Evolutionary conservation across 2,888 invertebrate species (phyloP).

Genomic region (Abscondita cerata): DNA sequence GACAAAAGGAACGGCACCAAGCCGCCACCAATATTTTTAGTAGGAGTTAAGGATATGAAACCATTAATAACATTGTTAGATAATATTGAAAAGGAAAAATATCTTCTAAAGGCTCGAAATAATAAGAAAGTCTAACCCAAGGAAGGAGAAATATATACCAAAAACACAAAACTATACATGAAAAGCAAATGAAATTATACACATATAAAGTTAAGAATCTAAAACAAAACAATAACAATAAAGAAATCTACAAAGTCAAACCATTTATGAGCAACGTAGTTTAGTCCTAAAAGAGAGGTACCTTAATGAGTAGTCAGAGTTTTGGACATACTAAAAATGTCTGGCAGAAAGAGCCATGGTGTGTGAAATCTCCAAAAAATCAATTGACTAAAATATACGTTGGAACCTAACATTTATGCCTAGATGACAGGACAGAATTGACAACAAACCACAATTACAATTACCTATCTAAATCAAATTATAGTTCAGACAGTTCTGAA

Average conservation of each 20-base stretch:
- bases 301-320: no score
- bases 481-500: neutral
- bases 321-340: neutral
- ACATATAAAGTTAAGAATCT: slow-evolving; percentile 5
- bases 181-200: slow-evolving; percentile 7
- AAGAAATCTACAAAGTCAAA: slow-evolving; percentile 13
- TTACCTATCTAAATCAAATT: neutral
- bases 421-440: neutral
- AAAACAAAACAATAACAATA: slow-evolving; percentile 14
- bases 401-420: neutral
- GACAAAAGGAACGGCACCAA: slow-evolving; percentile 8
- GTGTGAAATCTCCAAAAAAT: slow-evolving; percentile 3
- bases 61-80: slow-evolving; percentile 10
- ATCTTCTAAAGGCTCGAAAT: slow-evolving; percentile 1
- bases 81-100: slow-evolving; percentile 12
- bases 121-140: slow-evolving; percentile 9
- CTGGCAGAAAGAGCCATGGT: neutral
- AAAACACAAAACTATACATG: slow-evolving; percentile 9
- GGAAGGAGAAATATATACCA: slow-evolving; percentile 4
- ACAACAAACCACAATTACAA: neutral
- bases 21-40: slow-evolving; percentile 12
- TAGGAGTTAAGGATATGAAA: slow-evolving; percentile 7
- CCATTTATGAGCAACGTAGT: slow-evolving; percentile 14
- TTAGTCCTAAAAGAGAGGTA: slow-evolving; percentile 10
- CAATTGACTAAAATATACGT: neutral